Evolutionary conservation across 2,113 vertebrate genomes (phyloP).

Genomic region (Platycercus adscitus): DNA sequence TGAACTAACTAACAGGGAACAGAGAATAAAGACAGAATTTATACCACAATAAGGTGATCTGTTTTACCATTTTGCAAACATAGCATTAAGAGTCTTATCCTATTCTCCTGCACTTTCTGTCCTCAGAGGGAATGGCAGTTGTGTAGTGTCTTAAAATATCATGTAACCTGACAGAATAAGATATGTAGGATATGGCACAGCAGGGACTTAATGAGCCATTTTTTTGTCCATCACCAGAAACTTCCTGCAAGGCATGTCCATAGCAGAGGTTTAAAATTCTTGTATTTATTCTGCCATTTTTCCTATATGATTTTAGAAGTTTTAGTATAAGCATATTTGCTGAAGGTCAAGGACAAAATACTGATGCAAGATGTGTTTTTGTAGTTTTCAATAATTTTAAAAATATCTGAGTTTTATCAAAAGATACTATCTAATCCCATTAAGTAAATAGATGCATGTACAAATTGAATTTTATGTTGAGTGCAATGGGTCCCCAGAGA

Average conservation of each 20-base stretch:
- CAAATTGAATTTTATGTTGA: background rate
- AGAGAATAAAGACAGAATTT: background rate
- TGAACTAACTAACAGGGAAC: background rate
- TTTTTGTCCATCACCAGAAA: background rate
- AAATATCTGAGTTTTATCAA: background rate
- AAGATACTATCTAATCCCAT: background rate
- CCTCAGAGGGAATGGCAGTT: background rate
- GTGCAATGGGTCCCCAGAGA: background rate
- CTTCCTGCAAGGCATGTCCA: background rate
- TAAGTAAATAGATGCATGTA: background rate
- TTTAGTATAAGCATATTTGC: background rate
- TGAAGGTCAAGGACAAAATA: background rate
- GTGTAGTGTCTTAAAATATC: background rate
- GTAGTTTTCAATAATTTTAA: background rate
- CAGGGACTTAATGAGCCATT: constrained; percentile 1
- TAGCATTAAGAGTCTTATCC: background rate
- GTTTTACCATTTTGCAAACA: background rate
- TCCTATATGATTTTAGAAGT: background rate
- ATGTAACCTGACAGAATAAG: background rate
- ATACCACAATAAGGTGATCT: background rate
- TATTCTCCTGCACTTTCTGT: background rate
- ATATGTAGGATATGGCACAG: background rate
- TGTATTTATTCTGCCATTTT: background rate
- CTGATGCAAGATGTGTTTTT: background rate
- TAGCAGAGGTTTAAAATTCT: background rate